A percentile compares a stretch with the other conserved stretches of the same genome.
phyloP scores from a whole-genome alignment of 2,797 vertebrate genomes.

The Labeo calbasu region DNA sequence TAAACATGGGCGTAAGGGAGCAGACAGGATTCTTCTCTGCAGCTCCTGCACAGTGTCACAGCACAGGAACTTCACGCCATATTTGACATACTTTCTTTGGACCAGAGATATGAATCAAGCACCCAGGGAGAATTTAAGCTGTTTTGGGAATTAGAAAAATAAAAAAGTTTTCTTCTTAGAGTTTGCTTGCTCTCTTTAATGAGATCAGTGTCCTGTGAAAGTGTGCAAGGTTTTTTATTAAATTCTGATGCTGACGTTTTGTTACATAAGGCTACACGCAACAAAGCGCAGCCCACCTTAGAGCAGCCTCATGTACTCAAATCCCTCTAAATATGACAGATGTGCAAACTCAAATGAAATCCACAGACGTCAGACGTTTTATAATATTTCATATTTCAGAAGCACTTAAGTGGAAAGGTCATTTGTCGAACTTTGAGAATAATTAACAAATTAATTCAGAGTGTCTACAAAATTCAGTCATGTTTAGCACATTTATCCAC shows the following conservation, averaged over 20 bases:
- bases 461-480: too few species aligned
- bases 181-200: background rate
- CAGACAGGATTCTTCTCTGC: background rate
- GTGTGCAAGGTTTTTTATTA: background rate
- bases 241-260: background rate
- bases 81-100: background rate
- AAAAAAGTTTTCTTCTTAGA: background rate
- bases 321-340: background rate
- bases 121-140: background rate
- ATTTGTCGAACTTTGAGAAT: background rate
- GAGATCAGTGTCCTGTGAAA: background rate
- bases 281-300: slow-evolving; percentile 1
- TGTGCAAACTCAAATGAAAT: background rate
- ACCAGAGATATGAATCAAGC: background rate
- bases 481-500: too few species aligned
- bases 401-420: background rate
- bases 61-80: background rate
- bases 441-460: too few species aligned
- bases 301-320: background rate
- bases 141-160: background rate
- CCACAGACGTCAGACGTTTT: background rate
- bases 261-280: background rate
- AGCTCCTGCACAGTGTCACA: background rate
- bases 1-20: background rate
- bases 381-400: background rate